These are phyloP conservation scores for Lasioglossum calceatum DNA, from an alignment of 2,888 invertebrate species.

Conservation along the genomic window DNA sequence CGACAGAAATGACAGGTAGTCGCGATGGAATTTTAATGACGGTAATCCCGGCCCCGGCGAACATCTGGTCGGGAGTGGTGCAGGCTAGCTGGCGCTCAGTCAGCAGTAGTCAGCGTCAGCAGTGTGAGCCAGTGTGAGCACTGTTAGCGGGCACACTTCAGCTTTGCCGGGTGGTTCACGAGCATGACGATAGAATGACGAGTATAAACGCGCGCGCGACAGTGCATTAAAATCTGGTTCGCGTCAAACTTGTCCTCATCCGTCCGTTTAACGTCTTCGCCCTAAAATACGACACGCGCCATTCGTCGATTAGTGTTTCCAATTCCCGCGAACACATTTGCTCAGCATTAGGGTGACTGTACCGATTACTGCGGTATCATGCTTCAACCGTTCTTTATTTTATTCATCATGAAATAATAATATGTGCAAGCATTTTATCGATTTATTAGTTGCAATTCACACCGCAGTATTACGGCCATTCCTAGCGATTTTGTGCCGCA, in stretches of 20 bases:
- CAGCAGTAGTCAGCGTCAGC: neutral
- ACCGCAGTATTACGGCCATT: too few species aligned
- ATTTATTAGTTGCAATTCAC: too few species aligned
- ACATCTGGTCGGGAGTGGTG: neutral
- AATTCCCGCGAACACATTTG: neutral
- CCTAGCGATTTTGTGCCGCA: too few species aligned
- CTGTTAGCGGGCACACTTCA: neutral
- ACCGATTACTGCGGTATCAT: too few species aligned
- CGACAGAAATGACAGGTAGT: conserved; percentile 51
- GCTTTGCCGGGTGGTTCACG: neutral
- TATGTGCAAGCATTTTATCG: too few species aligned
- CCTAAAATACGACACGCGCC: conserved; percentile 9
- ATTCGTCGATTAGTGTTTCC: neutral
- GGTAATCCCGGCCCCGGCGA: conserved; percentile 3
- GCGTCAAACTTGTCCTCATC: conserved; percentile 9
- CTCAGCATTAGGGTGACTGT: neutral
- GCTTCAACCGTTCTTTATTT: too few species aligned
- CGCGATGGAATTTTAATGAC: conserved; percentile 47
- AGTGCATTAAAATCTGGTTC: conserved; percentile 22
- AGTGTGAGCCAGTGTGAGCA: too few species aligned
- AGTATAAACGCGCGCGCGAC: neutral
- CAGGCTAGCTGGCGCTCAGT: conserved; percentile 11
- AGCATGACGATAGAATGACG: neutral
- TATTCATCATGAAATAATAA: too few species aligned
- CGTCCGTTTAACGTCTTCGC: neutral